Base-by-base conservation (phyloP, 2,888 invertebrate species). In the Cyaniris semiargus region DNA sequence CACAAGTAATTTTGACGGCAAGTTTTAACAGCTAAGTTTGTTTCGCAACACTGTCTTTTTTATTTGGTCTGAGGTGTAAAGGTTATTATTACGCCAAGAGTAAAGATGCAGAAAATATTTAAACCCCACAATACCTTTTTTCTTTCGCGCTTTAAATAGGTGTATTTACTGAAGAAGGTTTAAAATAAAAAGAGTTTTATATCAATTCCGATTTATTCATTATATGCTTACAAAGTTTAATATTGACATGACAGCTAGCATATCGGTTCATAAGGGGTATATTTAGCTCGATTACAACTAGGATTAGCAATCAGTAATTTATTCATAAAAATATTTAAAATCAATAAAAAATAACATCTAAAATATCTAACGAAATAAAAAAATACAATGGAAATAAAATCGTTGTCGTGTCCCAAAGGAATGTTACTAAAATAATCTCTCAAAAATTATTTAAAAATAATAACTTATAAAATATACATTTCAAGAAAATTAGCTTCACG, bases 341-440 rank as follows among this genome's bases (percentile, higher is more conserved):
- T 81, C 80, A 80, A 80, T 81, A 82, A 82, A 83, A 82, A 82
- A 82, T 80, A 82, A 84, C 86, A 86, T 74, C 27, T 89, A 89
- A 87, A 89, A 89, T 80, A 82, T 85, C 86, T 90, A 91, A 92
- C 88, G 92, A 92, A 92, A 90, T 90, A 91, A 89, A 88, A 89
- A 90, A 90, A 87, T 90, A 92, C 90, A 92, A 87, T 87, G 87
- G 88, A 86, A 88, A 79, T 76, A 76, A 89, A 90, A 90, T 92
- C 92, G 93, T 92, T 92, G 93, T 91, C 92, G 93, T 89, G 82
- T 88, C 87, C 89, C 86, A 80, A 77, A 83, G 91, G 91, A 90
- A 89, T 88, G 86, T 87, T 83, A 81, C 81, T 66, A 82, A 84
- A 87, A 87, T 86, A 87, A 87, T 84, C 82, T 86, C 85, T 89